A percentile compares a stretch with the other conserved stretches of the same genome.
Evolutionary conservation across 2,888 invertebrate genomes (phyloP).

Genomic region (Sphecodes monilicornis): DNA sequence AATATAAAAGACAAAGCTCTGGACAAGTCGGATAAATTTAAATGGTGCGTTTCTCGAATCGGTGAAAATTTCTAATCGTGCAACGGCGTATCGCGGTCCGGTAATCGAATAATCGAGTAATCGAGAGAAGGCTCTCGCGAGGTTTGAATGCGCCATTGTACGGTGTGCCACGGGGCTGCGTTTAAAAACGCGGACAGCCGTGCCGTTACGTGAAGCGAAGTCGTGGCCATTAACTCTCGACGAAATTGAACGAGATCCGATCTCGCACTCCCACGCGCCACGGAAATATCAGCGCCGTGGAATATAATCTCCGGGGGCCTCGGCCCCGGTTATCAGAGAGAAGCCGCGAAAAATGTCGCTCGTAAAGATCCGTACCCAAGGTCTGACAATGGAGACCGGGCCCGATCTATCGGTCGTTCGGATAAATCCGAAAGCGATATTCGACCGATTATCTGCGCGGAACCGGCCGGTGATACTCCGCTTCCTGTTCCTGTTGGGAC

Average conservation of each 20-base stretch:
- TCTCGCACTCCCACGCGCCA: slow-evolving; percentile 70
- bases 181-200: slow-evolving; percentile 57
- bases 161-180: slow-evolving; percentile 13
- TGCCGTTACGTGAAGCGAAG: slow-evolving; percentile 64
- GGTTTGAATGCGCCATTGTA: slow-evolving; percentile 69
- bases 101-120: slow-evolving; percentile 36
- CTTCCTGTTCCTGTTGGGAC: background rate
- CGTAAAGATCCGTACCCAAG: slow-evolving; percentile 39
- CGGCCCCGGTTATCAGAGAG: slow-evolving; percentile 36
- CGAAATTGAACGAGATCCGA: slow-evolving; percentile 73
- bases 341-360: slow-evolving; percentile 49
- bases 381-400: slow-evolving; percentile 32
- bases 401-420: slow-evolving; percentile 19
- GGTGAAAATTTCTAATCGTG: slow-evolving; percentile 51
- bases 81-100: slow-evolving; percentile 36
- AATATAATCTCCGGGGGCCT: slow-evolving; percentile 54
- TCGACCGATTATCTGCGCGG: slow-evolving; percentile 30
- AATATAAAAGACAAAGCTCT: background rate
- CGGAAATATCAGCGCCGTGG: slow-evolving; percentile 58
- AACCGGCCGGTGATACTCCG: slow-evolving; percentile 22
- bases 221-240: slow-evolving; percentile 70
- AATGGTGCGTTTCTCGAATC: slow-evolving; percentile 23
- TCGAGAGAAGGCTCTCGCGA: slow-evolving; percentile 48
- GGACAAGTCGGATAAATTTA: background rate
- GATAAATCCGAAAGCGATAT: slow-evolving; percentile 29